Evolutionary conservation across 2,888 invertebrate species (phyloP).

Genomic region (Tholera decimalis): DNA sequence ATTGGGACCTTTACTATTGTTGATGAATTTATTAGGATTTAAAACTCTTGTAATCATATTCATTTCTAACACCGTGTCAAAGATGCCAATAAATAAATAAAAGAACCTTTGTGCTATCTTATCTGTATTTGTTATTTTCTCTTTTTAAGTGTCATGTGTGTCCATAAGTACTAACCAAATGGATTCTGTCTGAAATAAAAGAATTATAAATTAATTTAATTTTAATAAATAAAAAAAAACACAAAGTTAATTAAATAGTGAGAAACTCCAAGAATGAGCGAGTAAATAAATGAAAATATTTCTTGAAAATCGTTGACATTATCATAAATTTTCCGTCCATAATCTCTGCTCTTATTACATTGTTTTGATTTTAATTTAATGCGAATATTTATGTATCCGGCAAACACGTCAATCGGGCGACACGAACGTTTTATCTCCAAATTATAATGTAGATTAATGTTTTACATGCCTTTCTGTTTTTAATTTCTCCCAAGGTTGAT

Average conservation of each 20-base stretch:
- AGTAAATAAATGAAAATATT: neutral
- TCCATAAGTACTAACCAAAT: too few relatives aligned
- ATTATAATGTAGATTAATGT: slow-evolving; percentile 29
- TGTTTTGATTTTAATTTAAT: slow-evolving; percentile 42
- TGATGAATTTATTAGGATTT: neutral
- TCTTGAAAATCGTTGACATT: neutral
- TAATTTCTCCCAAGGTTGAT: slow-evolving; percentile 29
- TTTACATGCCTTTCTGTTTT: slow-evolving; percentile 23
- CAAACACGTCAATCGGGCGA: slow-evolving; percentile 30
- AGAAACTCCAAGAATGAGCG: neutral
- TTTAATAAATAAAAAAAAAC: neutral
- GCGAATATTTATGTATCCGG: slow-evolving; percentile 39
- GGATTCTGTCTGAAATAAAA: too few relatives aligned
- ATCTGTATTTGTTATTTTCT: too few relatives aligned
- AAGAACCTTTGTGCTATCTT: too few relatives aligned
- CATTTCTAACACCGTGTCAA: neutral
- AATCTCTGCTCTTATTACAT: slow-evolving; percentile 30
- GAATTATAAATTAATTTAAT: too few relatives aligned
- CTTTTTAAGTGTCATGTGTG: too few relatives aligned
- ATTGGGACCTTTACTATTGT: slow-evolving; percentile 1
- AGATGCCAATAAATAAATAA: neutral
- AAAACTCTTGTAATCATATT: too few relatives aligned
- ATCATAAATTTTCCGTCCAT: slow-evolving; percentile 8
- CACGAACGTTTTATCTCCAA: slow-evolving; percentile 38
- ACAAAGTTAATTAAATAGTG: slow-evolving; percentile 16